These are phyloP conservation scores for Ficedula albicollis DNA, from an alignment of 2,797 vertebrate genomes.

Conservation along the genomic window DNA sequence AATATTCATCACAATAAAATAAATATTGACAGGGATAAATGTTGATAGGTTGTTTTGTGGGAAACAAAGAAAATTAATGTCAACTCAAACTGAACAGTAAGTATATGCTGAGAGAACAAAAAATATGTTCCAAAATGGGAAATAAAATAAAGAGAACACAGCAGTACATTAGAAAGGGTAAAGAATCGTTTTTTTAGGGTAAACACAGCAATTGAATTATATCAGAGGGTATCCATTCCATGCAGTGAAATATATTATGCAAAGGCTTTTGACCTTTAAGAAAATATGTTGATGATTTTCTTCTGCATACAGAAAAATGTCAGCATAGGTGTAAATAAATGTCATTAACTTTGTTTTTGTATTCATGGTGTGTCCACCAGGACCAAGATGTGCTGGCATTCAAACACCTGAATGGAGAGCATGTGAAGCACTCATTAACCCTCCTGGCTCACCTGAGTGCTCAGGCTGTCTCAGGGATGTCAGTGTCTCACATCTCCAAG, in stretches of 20 bases:
- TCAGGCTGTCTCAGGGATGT: neutral
- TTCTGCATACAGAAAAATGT: conserved; percentile 57
- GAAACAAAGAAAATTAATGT: neutral
- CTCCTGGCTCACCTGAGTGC: neutral
- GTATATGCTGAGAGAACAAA: neutral
- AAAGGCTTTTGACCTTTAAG: conserved; percentile 63
- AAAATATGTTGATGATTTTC: conserved; percentile 48
- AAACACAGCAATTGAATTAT: conserved; percentile 24
- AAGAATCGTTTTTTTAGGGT: neutral
- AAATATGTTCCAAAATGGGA: neutral
- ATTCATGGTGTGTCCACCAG: conserved; percentile 13
- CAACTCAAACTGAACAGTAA: neutral
- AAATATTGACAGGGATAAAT: neutral
- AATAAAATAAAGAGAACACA: neutral
- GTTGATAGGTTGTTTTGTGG: too few relatives aligned
- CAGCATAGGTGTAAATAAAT: conserved; percentile 49
- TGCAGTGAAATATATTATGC: conserved; percentile 36
- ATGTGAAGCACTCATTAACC: neutral
- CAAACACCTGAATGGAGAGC: neutral
- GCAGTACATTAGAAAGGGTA: neutral
- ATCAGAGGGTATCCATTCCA: neutral
- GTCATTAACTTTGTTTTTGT: conserved; percentile 45
- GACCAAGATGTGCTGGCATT: neutral
- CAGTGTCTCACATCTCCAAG: neutral
- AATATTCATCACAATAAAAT: neutral